Conservation (phyloP, 2,113 vertebrate species). For the Sander lucioperca region DNA sequence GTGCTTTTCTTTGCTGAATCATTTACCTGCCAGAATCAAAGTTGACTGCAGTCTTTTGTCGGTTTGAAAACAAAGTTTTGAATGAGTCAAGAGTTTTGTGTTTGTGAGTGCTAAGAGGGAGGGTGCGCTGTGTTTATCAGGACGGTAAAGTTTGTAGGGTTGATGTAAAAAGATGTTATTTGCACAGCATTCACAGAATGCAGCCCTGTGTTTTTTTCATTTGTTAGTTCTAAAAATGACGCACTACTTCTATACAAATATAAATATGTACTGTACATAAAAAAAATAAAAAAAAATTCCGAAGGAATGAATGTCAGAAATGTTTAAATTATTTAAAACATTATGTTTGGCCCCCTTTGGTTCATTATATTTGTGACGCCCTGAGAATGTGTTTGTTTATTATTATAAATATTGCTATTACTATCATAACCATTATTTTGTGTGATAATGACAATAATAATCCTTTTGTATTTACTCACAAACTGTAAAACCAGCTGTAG, state of each 20-base stretch:
- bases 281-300: constrained; percentile 57
- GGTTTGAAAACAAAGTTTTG: too few species aligned
- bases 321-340: constrained; percentile 86
- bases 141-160: constrained; percentile 52
- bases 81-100: constrained; percentile 22
- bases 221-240: constrained; percentile 71
- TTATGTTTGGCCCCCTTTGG: constrained; percentile 81
- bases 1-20: constrained; percentile 13
- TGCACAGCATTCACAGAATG: constrained; percentile 88
- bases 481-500: constrained; percentile 75
- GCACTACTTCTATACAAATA: constrained; percentile 81
- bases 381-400: constrained; percentile 85
- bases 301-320: constrained; percentile 79
- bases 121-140: constrained; percentile 16
- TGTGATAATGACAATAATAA: constrained; percentile 58
- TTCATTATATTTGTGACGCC: constrained; percentile 89
- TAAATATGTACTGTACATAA: constrained; percentile 76
- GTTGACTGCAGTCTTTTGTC: constrained; percentile 3
- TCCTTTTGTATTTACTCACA: constrained; percentile 86
- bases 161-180: constrained; percentile 76
- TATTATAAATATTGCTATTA: constrained; percentile 64
- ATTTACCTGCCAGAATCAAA: constrained; percentile 29
- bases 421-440: constrained; percentile 80
- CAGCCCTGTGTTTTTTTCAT: constrained; percentile 75
- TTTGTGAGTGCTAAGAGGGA: constrained; percentile 14